Percentiles rank a stretch among this genome's conserved stretches.
Evolutionary conservation across 2,888 invertebrate species (phyloP).

Genomic region (Synergus japonicus): DNA sequence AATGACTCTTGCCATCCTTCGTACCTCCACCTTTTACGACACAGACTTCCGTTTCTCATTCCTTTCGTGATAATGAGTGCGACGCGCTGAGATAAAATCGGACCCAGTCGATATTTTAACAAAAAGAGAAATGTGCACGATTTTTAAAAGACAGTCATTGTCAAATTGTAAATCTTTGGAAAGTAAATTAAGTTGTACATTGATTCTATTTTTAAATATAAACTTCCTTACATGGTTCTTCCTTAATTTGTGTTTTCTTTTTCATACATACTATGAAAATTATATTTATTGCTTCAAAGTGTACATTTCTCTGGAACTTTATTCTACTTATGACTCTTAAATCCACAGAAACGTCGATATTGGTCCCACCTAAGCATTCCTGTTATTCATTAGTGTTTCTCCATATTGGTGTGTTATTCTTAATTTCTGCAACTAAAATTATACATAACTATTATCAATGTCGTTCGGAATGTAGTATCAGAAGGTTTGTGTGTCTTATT

Average conservation of each 20-base stretch:
- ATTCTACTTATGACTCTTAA: neutral
- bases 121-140: slow-evolving; percentile 17
- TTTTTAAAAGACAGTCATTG: too few relatives aligned
- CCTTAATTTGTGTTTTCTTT: neutral
- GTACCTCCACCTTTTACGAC: slow-evolving; percentile 20
- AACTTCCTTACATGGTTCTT: too few relatives aligned
- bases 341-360: neutral
- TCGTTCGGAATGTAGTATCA: slow-evolving; percentile 73
- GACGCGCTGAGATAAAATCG: neutral
- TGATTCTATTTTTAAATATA: neutral
- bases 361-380: slow-evolving; percentile 36
- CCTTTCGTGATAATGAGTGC: slow-evolving; percentile 33
- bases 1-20: slow-evolving; percentile 53
- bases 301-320: neutral
- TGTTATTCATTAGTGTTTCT: slow-evolving; percentile 68
- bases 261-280: neutral
- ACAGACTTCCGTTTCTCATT: slow-evolving; percentile 36
- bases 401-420: slow-evolving; percentile 74
- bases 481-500: slow-evolving; percentile 69
- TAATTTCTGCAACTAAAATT: slow-evolving; percentile 65
- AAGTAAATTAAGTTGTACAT: too few relatives aligned
- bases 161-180: neutral
- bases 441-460: slow-evolving; percentile 67
- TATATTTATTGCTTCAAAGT: neutral
- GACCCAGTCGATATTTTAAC: slow-evolving; percentile 7